A percentile compares a stretch with the other conserved stretches of the same genome.
Conservation (phyloP, 2,888 invertebrate species). For the Tachina fera region DNA sequence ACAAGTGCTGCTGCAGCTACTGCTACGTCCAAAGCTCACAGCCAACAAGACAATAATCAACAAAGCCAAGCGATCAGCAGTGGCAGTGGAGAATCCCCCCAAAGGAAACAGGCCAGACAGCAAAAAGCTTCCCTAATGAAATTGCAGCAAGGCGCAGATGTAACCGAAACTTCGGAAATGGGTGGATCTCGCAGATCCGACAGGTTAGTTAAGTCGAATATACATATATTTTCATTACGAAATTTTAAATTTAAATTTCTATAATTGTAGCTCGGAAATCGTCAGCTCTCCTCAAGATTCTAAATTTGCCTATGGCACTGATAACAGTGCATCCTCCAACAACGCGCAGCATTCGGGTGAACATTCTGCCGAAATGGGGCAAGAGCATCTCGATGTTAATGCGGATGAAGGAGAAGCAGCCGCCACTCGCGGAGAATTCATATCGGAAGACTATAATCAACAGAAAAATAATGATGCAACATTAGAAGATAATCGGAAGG, state of each 20-base stretch:
- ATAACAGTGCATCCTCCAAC: constrained; percentile 82
- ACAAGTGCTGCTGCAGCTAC: constrained; percentile 73
- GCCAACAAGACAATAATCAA: constrained; percentile 82
- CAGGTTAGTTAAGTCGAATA: constrained; percentile 73
- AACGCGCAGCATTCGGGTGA: constrained; percentile 61
- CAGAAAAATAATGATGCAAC: constrained; percentile 76
- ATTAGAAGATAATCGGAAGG: constrained; percentile 82
- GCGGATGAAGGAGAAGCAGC: constrained; percentile 66
- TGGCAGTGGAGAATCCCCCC: constrained; percentile 86
- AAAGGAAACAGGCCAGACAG: constrained; percentile 80
- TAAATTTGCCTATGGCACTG: constrained; percentile 86
- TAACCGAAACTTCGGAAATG: constrained; percentile 92
- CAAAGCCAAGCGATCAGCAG: constrained; percentile 91
- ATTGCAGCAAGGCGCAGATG: constrained; percentile 83
- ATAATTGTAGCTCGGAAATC: constrained; percentile 47
- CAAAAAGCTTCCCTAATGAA: constrained; percentile 78
- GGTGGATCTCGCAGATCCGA: constrained; percentile 77
- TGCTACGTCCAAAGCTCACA: constrained; percentile 74
- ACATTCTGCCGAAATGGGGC: constrained; percentile 69
- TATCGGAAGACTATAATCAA: constrained; percentile 85
- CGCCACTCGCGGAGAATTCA: constrained; percentile 85
- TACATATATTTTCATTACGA: not conserved
- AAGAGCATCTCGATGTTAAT: constrained; percentile 73
- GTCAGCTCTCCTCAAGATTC: constrained; percentile 89
- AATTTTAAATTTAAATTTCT: not conserved